Evolutionary conservation across 2,113 vertebrate genomes (phyloP).

Genomic region (Emydocephalus ijimae): DNA sequence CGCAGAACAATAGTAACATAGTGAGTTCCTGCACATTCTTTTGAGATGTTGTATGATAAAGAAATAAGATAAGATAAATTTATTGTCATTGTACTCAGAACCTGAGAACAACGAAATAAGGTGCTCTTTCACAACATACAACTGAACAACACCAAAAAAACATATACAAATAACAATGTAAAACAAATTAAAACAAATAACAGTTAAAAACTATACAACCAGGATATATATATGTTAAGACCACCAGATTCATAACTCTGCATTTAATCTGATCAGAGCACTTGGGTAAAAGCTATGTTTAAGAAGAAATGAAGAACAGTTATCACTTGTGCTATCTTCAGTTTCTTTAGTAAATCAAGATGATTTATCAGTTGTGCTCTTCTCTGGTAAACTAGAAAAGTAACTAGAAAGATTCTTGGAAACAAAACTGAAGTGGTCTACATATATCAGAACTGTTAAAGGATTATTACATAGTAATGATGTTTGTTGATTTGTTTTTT

Average conservation of each 20-base stretch:
- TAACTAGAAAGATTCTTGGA: background rate
- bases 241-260: no score
- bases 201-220: no score
- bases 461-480: background rate
- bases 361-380: background rate
- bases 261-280: no score
- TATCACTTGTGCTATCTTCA: background rate
- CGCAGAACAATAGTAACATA: background rate
- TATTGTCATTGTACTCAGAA: no score
- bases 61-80: background rate
- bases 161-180: no score
- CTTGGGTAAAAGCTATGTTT: no score
- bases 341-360: background rate
- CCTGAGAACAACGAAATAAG: no score
- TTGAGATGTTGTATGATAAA: background rate
- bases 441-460: background rate
- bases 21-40: background rate
- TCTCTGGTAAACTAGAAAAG: background rate
- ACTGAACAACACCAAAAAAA: no score
- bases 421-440: background rate
- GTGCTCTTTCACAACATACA: no score
- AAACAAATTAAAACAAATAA: no score
- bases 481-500: background rate
- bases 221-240: no score
- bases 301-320: background rate